Conservation (phyloP, 2,113 vertebrate genomes). For the Ifrita kowaldi region DNA sequence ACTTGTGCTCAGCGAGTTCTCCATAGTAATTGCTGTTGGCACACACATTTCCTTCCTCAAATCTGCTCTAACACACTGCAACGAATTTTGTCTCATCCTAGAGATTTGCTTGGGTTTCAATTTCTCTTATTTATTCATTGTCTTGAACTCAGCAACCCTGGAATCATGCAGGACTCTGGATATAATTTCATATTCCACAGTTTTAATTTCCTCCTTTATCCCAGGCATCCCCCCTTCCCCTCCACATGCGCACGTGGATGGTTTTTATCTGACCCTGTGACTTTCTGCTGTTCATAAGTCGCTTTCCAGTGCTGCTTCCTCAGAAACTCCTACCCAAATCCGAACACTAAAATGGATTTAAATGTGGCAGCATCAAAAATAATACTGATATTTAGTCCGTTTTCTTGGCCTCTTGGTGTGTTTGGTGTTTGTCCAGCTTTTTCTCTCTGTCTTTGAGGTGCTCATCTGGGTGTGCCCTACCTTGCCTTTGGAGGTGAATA, state of each 20-base stretch:
- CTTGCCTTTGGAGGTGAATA: neutral
- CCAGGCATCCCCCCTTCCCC: neutral
- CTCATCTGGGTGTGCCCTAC: neutral
- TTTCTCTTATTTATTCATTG: constrained; percentile 47
- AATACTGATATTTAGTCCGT: neutral
- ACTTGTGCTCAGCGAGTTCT: constrained; percentile 59
- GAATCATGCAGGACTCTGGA: neutral
- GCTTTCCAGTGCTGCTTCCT: neutral
- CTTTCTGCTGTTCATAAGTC: neutral
- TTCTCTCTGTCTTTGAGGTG: neutral
- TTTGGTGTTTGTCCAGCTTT: neutral
- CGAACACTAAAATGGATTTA: neutral
- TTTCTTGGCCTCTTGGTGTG: neutral
- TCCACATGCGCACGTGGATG: accelerated
- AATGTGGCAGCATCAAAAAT: neutral
- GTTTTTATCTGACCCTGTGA: neutral
- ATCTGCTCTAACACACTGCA: constrained; percentile 51
- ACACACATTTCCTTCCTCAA: constrained; percentile 43
- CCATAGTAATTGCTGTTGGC: constrained; percentile 60
- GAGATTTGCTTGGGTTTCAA: constrained; percentile 34
- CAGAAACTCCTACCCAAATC: neutral
- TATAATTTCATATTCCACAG: constrained; percentile 13
- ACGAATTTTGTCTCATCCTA: constrained; percentile 49
- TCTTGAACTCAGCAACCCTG: neutral
- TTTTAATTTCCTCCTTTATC: constrained; percentile 35